A percentile compares a stretch with the other conserved stretches of the same genome.
Evolutionary conservation across 2,797 vertebrate genomes (phyloP).

Genomic region (Rhinoraja longicauda): DNA sequence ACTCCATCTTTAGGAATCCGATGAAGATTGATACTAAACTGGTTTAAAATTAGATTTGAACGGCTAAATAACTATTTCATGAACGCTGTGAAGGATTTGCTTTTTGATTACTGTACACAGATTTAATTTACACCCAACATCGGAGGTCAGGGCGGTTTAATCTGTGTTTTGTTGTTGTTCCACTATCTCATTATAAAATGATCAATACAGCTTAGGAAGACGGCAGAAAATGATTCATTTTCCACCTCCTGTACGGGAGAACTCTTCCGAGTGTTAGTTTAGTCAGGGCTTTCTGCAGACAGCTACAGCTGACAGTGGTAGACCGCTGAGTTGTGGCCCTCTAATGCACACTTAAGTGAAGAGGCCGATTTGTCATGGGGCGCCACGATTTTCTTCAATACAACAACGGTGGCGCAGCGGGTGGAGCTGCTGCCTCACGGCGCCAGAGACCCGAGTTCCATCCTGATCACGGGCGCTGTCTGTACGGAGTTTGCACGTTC

Average conservation of each 20-base stretch:
- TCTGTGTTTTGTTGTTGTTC: neutral
- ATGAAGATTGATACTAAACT: constrained; percentile 5
- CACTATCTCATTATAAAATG: neutral
- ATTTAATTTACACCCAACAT: neutral
- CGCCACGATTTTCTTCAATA: neutral
- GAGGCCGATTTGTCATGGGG: neutral
- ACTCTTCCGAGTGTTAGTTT: neutral
- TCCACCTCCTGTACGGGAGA: too few species aligned
- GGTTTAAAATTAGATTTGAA: neutral
- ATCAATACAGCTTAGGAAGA: neutral
- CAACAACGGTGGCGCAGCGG: too few species aligned
- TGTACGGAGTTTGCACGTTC: too few species aligned
- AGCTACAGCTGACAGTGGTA: neutral
- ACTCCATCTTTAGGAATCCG: too few species aligned
- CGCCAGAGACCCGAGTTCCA: too few species aligned
- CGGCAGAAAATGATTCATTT: neutral
- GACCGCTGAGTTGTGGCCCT: neutral
- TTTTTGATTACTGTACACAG: constrained; percentile 8
- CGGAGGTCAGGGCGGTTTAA: neutral
- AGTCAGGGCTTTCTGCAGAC: neutral
- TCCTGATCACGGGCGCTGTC: too few species aligned
- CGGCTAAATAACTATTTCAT: neutral
- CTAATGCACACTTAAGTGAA: neutral
- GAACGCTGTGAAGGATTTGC: constrained; percentile 24
- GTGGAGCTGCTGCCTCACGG: too few species aligned